Evolutionary conservation across 2,797 vertebrate species (phyloP).

Genomic region (Amphiprion clarkii): DNA sequence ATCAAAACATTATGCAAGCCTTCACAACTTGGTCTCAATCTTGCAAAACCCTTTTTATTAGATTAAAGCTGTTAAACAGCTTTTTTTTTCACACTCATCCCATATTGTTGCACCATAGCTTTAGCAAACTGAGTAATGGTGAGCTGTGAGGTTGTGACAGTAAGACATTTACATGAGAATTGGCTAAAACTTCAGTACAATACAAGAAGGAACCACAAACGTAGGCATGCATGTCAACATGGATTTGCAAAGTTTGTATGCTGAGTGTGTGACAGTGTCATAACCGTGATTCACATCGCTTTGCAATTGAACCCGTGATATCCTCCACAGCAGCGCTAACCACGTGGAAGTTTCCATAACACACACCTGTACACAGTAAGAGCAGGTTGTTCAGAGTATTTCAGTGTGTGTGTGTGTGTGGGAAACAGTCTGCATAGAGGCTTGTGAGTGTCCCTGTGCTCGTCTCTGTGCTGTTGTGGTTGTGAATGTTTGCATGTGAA

Average conservation of each 20-base stretch:
- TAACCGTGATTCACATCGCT: slow-evolving; percentile 14
- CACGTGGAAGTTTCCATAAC: slow-evolving; percentile 49
- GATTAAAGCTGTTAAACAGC: too few species aligned
- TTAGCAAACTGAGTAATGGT: neutral
- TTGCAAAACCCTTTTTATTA: too few species aligned
- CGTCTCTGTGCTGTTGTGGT: slow-evolving; percentile 18
- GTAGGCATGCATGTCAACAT: neutral
- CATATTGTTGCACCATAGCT: too few species aligned
- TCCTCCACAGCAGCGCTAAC: slow-evolving; percentile 32
- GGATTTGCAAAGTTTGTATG: slow-evolving; percentile 3
- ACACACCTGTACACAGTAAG: slow-evolving; percentile 42
- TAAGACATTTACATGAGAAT: neutral
- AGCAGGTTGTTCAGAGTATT: slow-evolving; percentile 17
- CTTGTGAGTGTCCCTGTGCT: slow-evolving; percentile 1
- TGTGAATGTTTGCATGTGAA: slow-evolving; percentile 14
- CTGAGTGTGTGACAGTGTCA: neutral
- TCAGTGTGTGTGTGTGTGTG: slow-evolving; percentile 47
- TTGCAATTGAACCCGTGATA: slow-evolving; percentile 26
- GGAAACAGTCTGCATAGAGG: neutral
- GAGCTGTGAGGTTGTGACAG: neutral
- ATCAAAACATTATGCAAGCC: too few species aligned
- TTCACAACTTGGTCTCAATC: too few species aligned
- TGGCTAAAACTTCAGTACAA: neutral
- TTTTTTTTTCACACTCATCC: too few species aligned
- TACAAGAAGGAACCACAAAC: neutral